Conservation (phyloP, 2,888 invertebrate genomes). For the Drosophila neonasuta region DNA sequence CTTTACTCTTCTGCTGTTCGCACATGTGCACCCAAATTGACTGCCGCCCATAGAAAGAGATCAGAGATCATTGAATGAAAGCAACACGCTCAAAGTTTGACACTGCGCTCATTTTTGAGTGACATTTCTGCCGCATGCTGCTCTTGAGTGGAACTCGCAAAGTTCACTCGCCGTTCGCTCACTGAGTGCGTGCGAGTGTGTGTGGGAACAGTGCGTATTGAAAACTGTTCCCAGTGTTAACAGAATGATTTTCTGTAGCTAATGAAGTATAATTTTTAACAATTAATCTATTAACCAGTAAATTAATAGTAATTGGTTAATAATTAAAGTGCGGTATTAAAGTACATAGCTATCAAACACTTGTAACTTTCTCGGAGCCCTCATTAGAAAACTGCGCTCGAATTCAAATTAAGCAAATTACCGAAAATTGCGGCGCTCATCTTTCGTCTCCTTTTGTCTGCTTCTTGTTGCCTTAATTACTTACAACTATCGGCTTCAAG, state of each 20-base stretch:
- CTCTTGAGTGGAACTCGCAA: constrained; percentile 26
- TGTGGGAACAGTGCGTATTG: not conserved
- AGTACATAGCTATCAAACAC: no score
- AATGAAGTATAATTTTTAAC: no score
- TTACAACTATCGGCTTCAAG: constrained; percentile 55
- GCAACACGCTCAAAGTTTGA: constrained; percentile 3
- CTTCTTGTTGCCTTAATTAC: constrained; percentile 61
- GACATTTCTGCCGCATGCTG: not conserved
- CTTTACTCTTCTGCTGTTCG: constrained; percentile 27
- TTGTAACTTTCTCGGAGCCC: not conserved
- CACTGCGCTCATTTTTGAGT: constrained; percentile 21
- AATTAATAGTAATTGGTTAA: no score
- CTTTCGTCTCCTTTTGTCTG: constrained; percentile 25
- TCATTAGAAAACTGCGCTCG: constrained; percentile 30
- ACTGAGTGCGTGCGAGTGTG: not conserved
- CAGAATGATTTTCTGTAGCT: not conserved
- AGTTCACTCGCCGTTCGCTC: not conserved
- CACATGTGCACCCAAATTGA: constrained; percentile 28
- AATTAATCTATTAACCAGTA: no score
- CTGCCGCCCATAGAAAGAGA: constrained; percentile 8
- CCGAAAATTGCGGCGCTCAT: constrained; percentile 47
- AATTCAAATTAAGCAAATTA: constrained; percentile 74
- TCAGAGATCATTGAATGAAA: constrained; percentile 23
- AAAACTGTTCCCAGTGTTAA: constrained; percentile 46
- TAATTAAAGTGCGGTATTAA: no score